phyloP scores from a whole-genome alignment of 2,797 vertebrate genomes.

The Alectoris magna region DNA sequence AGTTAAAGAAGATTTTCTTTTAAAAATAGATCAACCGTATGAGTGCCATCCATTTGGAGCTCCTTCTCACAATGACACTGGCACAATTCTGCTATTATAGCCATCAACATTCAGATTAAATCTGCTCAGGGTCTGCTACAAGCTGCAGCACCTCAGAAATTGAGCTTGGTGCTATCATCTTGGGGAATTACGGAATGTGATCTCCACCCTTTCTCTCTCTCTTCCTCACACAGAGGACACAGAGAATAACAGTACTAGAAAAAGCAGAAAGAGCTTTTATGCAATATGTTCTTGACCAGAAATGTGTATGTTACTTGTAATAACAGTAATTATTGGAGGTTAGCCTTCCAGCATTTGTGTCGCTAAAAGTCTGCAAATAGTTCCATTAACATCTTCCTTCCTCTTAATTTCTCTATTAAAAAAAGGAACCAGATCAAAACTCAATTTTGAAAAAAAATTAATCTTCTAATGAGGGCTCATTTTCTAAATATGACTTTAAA shows the following conservation, averaged over 20 bases:
- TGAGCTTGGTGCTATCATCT: neutral
- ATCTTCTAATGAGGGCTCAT: neutral
- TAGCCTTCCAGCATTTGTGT: neutral
- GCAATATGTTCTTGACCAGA: neutral
- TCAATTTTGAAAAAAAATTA: neutral
- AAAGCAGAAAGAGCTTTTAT: neutral
- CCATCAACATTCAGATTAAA: neutral
- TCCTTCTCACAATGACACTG: neutral
- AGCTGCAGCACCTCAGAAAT: neutral
- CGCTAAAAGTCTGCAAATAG: constrained; percentile 12
- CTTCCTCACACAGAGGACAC: neutral
- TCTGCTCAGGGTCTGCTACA: neutral
- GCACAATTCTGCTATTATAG: neutral
- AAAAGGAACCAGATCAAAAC: neutral
- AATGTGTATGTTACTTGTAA: neutral
- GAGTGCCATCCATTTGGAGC: neutral
- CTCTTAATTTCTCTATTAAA: neutral
- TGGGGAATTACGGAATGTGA: neutral
- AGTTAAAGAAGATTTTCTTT: neutral
- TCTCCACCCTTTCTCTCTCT: neutral
- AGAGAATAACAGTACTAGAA: neutral
- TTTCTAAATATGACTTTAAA: neutral
- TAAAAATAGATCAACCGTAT: neutral
- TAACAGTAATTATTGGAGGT: neutral
- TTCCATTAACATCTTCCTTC: neutral